Conservation (phyloP, 2,113 vertebrate species). For the Neogobius melanostomus region DNA sequence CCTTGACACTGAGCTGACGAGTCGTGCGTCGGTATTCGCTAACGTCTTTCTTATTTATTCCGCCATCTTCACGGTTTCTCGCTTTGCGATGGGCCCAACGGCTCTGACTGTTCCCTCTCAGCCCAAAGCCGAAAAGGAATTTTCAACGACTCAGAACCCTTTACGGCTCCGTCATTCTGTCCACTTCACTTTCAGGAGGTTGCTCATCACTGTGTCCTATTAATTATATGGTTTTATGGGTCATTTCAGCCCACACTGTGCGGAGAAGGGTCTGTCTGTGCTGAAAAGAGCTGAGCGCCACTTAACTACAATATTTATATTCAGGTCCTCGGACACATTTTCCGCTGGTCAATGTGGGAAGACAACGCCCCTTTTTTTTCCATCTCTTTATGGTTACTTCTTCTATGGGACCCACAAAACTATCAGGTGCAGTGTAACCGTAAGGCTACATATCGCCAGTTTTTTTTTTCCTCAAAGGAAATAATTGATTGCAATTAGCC, state of each 20-base stretch:
- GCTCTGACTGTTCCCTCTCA: slow-evolving; percentile 18
- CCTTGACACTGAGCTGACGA: slow-evolving; percentile 71
- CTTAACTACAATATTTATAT: slow-evolving; percentile 28
- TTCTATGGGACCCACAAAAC: slow-evolving; percentile 16
- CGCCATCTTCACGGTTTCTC: slow-evolving; percentile 44
- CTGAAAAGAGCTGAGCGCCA: slow-evolving; percentile 4
- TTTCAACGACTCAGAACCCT: slow-evolving; percentile 57
- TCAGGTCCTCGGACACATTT: slow-evolving; percentile 17
- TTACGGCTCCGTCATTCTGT: slow-evolving; percentile 54
- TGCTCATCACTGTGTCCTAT: slow-evolving; percentile 56
- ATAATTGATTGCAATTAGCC: slow-evolving; percentile 73
- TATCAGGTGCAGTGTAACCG: slow-evolving; percentile 33
- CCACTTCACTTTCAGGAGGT: slow-evolving; percentile 51
- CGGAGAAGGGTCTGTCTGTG: slow-evolving; percentile 19
- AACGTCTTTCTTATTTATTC: slow-evolving; percentile 68
- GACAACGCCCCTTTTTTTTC: too few species aligned
- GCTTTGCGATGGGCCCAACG: too few species aligned
- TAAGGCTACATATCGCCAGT: slow-evolving; percentile 52
- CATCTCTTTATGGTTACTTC: too few species aligned
- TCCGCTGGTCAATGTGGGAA: neutral
- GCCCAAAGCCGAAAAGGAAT: slow-evolving; percentile 49
- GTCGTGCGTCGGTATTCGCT: slow-evolving; percentile 57
- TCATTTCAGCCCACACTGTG: slow-evolving; percentile 35
- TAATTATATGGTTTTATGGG: slow-evolving; percentile 61
- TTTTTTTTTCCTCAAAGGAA: slow-evolving; percentile 53